Conservation (phyloP, 2,797 vertebrate species). For the Gadopsis bispinosus region DNA sequence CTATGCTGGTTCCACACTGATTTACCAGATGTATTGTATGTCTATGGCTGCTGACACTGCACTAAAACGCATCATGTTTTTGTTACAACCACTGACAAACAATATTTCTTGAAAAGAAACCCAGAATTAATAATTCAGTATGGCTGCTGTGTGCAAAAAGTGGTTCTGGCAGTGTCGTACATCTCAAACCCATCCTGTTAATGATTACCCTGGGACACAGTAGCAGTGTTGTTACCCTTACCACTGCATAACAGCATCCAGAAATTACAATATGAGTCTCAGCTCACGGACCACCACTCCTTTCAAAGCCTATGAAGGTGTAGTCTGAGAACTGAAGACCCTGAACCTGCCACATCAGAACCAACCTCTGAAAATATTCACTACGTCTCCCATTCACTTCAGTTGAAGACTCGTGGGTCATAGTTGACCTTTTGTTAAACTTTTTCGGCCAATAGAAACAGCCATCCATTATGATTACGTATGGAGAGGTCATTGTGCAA, state of each 20-base stretch:
- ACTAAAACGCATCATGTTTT: slow-evolving; percentile 10
- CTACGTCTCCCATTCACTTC: not conserved
- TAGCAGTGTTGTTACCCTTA: not conserved
- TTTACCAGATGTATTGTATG: not conserved
- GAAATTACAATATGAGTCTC: not conserved
- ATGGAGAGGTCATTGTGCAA: not conserved
- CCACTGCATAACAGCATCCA: slow-evolving; percentile 4
- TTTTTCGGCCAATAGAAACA: not conserved
- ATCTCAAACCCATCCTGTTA: slow-evolving; percentile 20
- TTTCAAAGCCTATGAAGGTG: not conserved
- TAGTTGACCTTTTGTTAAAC: not conserved
- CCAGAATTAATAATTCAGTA: slow-evolving; percentile 30
- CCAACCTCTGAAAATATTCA: not conserved
- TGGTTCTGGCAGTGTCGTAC: slow-evolving; percentile 7
- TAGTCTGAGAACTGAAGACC: not conserved
- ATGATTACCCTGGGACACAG: slow-evolving; percentile 12
- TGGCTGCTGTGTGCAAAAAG: slow-evolving; percentile 12
- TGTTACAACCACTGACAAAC: slow-evolving; percentile 17
- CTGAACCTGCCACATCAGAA: not conserved
- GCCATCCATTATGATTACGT: not conserved
- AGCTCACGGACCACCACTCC: not conserved
- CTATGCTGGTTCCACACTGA: not conserved
- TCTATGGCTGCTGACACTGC: slow-evolving; percentile 2
- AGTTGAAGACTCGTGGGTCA: not conserved
- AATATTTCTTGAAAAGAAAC: slow-evolving; percentile 13